These are phyloP conservation scores for Ernsta delagoae DNA, from an alignment of 2,888 invertebrate genomes.

Conservation along the genomic window DNA sequence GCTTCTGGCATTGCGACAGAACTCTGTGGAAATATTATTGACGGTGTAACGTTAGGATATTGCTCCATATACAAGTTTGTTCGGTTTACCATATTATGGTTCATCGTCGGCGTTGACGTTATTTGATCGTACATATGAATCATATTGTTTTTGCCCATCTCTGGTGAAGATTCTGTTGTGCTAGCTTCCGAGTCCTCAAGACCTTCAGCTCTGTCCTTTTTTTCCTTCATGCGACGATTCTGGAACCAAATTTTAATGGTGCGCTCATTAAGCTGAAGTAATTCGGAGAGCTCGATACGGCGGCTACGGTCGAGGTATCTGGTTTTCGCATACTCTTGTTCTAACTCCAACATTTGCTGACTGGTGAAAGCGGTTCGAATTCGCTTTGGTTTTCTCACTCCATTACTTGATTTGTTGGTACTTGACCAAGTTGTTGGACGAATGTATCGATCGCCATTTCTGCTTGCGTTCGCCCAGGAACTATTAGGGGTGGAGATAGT, in stretches of 20 bases:
- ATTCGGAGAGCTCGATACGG: slow-evolving; percentile 85
- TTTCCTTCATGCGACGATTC: slow-evolving; percentile 90
- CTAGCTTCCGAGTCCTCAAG: slow-evolving; percentile 57
- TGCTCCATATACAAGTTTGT: slow-evolving; percentile 52
- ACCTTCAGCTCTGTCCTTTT: slow-evolving; percentile 82
- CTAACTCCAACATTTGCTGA: slow-evolving; percentile 89
- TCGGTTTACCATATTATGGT: slow-evolving; percentile 47
- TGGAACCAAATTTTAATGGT: slow-evolving; percentile 94
- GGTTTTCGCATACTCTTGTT: slow-evolving; percentile 88
- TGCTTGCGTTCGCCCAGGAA: slow-evolving; percentile 40
- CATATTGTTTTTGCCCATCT: slow-evolving; percentile 44
- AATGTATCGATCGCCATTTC: slow-evolving; percentile 34
- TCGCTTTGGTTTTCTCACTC: slow-evolving; percentile 82
- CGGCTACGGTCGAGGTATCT: slow-evolving; percentile 90
- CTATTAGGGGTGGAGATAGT: slow-evolving; percentile 12
- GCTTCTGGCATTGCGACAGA: slow-evolving; percentile 41
- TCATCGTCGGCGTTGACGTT: background rate
- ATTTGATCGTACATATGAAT: slow-evolving; percentile 46
- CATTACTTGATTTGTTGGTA: slow-evolving; percentile 45
- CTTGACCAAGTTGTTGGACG: slow-evolving; percentile 41
- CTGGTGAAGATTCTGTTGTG: slow-evolving; percentile 56
- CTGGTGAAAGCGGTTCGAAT: slow-evolving; percentile 92
- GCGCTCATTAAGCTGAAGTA: slow-evolving; percentile 57
- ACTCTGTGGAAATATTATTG: slow-evolving; percentile 40
- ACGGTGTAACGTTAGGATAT: slow-evolving; percentile 48